Evolutionary conservation across 2,888 invertebrate genomes (phyloP).

Genomic region (Folsomia manolachei): DNA sequence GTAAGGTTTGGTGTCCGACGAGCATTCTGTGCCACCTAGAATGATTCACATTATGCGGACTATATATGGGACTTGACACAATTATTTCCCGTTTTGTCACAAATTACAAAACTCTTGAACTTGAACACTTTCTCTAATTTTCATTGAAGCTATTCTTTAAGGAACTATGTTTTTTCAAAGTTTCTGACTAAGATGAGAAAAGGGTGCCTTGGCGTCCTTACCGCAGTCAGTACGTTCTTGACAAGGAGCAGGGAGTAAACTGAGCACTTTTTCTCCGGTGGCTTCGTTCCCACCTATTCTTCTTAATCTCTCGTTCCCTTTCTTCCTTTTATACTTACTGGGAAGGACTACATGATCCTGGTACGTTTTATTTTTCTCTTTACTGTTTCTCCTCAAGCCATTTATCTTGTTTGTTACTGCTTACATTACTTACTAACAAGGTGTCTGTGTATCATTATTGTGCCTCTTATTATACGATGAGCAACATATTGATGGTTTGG

Average conservation of each 20-base stretch:
- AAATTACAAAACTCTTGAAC: too few relatives aligned
- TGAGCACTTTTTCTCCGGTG: conserved; percentile 30
- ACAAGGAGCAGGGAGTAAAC: conserved; percentile 13
- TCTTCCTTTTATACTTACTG: conserved; percentile 12
- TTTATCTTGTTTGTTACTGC: conserved; percentile 17
- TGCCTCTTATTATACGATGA: not conserved
- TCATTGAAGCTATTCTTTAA: too few relatives aligned
- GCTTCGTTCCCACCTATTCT: conserved; percentile 29
- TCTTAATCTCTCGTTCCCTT: conserved; percentile 22
- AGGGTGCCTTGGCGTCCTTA: not conserved
- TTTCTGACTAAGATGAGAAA: too few relatives aligned
- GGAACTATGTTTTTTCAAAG: too few relatives aligned
- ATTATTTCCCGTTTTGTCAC: too few relatives aligned
- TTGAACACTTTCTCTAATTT: too few relatives aligned
- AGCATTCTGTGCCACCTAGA: too few relatives aligned
- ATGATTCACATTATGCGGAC: too few relatives aligned
- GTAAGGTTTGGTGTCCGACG: too few relatives aligned
- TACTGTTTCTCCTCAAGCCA: conserved; percentile 16
- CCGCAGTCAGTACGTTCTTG: not conserved
- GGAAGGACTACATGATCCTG: not conserved
- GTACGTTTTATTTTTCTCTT: not conserved
- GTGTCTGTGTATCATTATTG: not conserved
- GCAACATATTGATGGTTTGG: not conserved
- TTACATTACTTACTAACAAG: not conserved
- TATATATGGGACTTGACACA: too few relatives aligned